Evolutionary conservation across 2,888 invertebrate genomes (phyloP), one percentile per base, ranked within the genome.

Genomic region (Yponomeuta plumbellus): DNA sequence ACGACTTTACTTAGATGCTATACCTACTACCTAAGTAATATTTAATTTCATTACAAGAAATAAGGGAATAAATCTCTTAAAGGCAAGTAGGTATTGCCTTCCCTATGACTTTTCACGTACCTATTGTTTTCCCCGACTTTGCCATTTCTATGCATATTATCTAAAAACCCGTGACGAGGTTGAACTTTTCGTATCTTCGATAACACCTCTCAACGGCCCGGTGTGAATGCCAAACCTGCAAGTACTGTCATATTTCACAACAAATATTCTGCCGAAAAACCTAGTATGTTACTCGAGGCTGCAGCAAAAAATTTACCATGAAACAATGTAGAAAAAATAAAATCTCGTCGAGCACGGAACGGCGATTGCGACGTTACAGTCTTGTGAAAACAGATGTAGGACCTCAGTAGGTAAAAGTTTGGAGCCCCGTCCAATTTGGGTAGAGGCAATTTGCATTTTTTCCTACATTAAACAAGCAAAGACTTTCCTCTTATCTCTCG

Each of bases 391-490:
- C 61, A 72, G 72, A 81, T 79, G 78, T 74, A 73, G 74, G 78
- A 79, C 79, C 80, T 75, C 67, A 73, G 79, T 80, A 79, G 76
- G 81, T 83, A 81, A 84, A 52, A 85, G 78, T 84, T 85, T 79
- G 77, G 80, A 82, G 79, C 80, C 80, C 77, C 75, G 80, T 83
- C 77, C 82, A 86, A 85, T 85, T 86, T 85, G 71, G 77, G 75
- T 76, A 79, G 76, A 74, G 77, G 77, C 77, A 79, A 87, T 87
- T 87, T 88, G 83, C 84, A 87, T 85, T 77, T 82, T 80, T 81
- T 77, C 76, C 75, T 76, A 74, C 75, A 77, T 81, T 80, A 83
- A 79, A 73, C 77, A 76, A 82, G 76, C 65, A 66, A 69, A 69
- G 72, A 72, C 64, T 69, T 72, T 71, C 70, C 70, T 65, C 65